phyloP scores from a whole-genome alignment of 2,113 vertebrate species.

The Lanius collurio region DNA sequence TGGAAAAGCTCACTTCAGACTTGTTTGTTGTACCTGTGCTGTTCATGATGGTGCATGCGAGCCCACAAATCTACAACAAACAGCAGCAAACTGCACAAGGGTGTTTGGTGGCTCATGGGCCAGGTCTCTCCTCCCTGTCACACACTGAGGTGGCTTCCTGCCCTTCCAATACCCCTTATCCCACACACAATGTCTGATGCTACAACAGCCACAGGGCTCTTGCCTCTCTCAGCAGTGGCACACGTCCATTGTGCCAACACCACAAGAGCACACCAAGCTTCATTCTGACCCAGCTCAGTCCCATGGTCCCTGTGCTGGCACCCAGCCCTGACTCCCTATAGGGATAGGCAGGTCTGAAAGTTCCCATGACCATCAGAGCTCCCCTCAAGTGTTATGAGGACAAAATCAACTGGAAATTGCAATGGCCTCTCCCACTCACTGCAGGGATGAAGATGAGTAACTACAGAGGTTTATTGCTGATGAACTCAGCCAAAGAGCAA shows the following conservation, averaged over 20 bases:
- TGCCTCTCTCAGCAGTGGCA: neutral
- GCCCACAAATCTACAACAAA: neutral
- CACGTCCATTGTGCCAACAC: neutral
- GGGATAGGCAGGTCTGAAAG: neutral
- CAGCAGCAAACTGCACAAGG: neutral
- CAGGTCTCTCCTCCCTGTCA: neutral
- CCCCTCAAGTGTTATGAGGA: neutral
- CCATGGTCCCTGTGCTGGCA: neutral
- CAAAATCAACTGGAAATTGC: neutral
- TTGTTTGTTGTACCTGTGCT: neutral
- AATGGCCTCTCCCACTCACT: neutral
- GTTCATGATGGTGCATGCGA: fast-evolving
- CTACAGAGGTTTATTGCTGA: neutral
- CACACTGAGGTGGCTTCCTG: neutral
- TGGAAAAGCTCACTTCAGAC: neutral
- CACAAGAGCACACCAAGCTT: neutral
- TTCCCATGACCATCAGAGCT: neutral
- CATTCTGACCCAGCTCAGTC: neutral
- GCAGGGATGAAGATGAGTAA: slow-evolving; percentile 9
- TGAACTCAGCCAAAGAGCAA: neutral
- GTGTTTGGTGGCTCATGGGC: neutral
- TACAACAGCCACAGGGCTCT: neutral
- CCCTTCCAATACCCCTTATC: neutral
- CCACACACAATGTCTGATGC: fast-evolving
- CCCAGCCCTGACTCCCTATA: neutral